These are phyloP conservation scores for Redunca redunca DNA, from an alignment of 2,113 vertebrate species.

Conservation along the genomic window DNA sequence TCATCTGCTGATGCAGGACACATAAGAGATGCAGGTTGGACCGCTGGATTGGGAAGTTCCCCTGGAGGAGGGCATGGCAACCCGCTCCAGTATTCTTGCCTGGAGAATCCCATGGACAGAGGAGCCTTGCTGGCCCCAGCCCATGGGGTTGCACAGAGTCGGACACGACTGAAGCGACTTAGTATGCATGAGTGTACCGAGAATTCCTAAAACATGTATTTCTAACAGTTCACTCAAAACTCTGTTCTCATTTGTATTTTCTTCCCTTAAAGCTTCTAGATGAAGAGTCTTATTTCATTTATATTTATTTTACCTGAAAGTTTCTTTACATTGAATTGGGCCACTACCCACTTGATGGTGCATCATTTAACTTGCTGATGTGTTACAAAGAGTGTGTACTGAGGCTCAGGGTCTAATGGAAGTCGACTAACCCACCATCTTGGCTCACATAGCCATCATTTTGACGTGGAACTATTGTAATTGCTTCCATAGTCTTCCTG, in stretches of 20 bases:
- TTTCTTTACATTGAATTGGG: neutral
- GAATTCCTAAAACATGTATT: neutral
- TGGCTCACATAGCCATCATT: neutral
- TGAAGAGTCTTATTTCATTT: neutral
- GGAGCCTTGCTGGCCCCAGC: neutral
- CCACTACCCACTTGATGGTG: neutral
- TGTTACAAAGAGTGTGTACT: neutral
- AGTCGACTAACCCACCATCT: neutral
- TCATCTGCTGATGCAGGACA: neutral
- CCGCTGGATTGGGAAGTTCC: neutral
- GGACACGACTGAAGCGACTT: neutral
- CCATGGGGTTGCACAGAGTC: neutral
- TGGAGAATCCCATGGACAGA: neutral
- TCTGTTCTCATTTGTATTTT: neutral
- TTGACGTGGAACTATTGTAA: neutral
- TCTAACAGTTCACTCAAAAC: neutral
- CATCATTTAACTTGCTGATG: neutral
- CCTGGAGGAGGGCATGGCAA: neutral
- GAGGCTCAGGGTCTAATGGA: neutral
- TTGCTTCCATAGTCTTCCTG: neutral
- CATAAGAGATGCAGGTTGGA: neutral
- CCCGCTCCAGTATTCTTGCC: neutral
- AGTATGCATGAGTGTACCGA: rapidly evolving
- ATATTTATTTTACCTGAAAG: neutral
- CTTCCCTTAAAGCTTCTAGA: neutral